These are phyloP conservation scores for Betta splendens DNA, from an alignment of 2,797 vertebrate species.

Conservation along the genomic window DNA sequence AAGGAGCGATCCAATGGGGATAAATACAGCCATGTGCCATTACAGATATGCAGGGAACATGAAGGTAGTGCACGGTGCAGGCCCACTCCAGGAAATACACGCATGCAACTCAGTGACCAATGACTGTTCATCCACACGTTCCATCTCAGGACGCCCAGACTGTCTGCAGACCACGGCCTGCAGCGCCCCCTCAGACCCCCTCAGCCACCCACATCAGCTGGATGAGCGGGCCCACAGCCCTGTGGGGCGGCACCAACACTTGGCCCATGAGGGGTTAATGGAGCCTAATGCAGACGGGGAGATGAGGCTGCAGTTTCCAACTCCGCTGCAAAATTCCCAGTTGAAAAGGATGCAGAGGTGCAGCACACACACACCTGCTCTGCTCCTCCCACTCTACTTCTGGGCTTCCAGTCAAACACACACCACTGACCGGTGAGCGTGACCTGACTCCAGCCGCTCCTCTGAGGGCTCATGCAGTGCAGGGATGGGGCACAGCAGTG, in stretches of 20 bases:
- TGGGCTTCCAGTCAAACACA: conserved; percentile 6
- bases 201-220: conserved; percentile 49
- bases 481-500: conserved; percentile 26
- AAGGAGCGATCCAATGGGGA: conserved; percentile 55
- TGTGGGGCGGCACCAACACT: conserved; percentile 44
- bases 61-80: conserved; percentile 38
- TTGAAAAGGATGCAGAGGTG: conserved; percentile 4
- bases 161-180: conserved; percentile 56
- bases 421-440: conserved; percentile 60
- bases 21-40: conserved; percentile 60
- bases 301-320: conserved; percentile 16
- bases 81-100: conserved; percentile 44
- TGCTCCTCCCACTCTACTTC: background rate
- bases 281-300: conserved; percentile 59
- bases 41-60: conserved; percentile 65
- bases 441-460: conserved; percentile 34
- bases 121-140: conserved; percentile 62
- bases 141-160: conserved; percentile 52
- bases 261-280: conserved; percentile 69
- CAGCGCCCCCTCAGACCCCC: conserved; percentile 10
- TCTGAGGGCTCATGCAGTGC: conserved; percentile 41
- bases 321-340: conserved; percentile 26
- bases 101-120: conserved; percentile 69
- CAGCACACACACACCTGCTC: conserved; percentile 23
- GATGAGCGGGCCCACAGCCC: conserved; percentile 62